A percentile compares a stretch with the other conserved stretches of the same genome.
Conservation (phyloP, 2,888 invertebrate species). For the Thumatha senex region DNA sequence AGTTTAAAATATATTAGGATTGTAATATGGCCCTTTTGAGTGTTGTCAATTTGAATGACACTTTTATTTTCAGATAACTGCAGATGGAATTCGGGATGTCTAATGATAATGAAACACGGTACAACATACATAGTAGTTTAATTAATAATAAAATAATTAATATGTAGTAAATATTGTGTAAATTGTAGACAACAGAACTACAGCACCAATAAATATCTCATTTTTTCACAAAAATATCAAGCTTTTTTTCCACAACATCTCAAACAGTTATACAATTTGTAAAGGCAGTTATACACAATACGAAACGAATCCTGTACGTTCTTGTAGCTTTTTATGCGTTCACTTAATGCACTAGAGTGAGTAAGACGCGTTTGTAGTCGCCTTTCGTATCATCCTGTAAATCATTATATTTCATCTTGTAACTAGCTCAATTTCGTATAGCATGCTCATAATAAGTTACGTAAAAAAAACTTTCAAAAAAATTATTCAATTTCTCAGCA, state of each 20-base stretch:
- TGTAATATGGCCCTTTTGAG: no score
- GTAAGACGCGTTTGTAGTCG: constrained; percentile 87
- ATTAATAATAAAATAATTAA: constrained; percentile 57
- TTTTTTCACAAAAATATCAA: constrained; percentile 79
- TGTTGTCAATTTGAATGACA: no score
- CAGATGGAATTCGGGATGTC: constrained; percentile 74
- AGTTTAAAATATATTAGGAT: no score
- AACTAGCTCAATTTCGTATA: constrained; percentile 47
- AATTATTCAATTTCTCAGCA: constrained; percentile 56
- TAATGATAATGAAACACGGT: constrained; percentile 61
- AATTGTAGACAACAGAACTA: constrained; percentile 79
- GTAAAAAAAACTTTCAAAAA: constrained; percentile 45
- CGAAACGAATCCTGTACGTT: constrained; percentile 40
- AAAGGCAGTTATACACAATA: constrained; percentile 70
- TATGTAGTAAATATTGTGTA: constrained; percentile 65
- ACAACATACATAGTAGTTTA: constrained; percentile 75
- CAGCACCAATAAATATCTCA: constrained; percentile 82
- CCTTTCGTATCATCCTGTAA: constrained; percentile 88
- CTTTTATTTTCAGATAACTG: constrained; percentile 63
- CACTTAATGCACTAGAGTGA: constrained; percentile 78
- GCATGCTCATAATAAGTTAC: constrained; percentile 60
- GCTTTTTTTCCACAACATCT: constrained; percentile 67
- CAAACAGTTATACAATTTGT: constrained; percentile 70
- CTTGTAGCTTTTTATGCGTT: constrained; percentile 52
- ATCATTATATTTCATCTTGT: constrained; percentile 70